Conservation (phyloP, 2,888 invertebrate species). For the Ctenicera cuprea region DNA sequence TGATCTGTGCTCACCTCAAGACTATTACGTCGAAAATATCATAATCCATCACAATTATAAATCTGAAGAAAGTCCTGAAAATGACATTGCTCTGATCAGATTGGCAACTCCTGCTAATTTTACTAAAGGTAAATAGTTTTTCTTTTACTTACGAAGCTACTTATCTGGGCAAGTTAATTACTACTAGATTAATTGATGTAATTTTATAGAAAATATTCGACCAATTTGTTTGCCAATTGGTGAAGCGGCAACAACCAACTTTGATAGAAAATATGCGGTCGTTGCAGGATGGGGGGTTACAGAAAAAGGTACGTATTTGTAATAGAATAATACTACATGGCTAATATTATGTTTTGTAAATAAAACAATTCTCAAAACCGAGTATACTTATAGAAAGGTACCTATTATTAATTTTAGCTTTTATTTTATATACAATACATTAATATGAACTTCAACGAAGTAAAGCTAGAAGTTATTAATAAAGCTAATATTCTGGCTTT, state of each 20-base stretch:
- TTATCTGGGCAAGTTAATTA: too few species aligned
- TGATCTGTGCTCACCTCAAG: slow-evolving; percentile 72
- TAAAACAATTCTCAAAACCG: too few species aligned
- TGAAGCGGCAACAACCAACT: slow-evolving; percentile 64
- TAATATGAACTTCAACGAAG: too few species aligned
- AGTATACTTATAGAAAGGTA: too few species aligned
- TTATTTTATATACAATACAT: too few species aligned
- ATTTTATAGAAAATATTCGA: slow-evolving; percentile 64
- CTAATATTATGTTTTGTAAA: too few species aligned
- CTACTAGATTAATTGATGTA: too few species aligned
- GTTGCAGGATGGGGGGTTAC: slow-evolving; percentile 87
- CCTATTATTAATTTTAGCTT: too few species aligned
- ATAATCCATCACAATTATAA: slow-evolving; percentile 75
- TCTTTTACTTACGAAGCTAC: too few species aligned
- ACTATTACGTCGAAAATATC: slow-evolving; percentile 72
- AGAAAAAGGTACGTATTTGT: slow-evolving; percentile 75
- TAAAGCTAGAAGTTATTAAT: too few species aligned
- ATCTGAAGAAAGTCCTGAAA: slow-evolving; percentile 69
- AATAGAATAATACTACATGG: too few species aligned
- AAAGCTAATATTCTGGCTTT: slow-evolving; percentile 26
- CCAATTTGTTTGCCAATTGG: slow-evolving; percentile 73
- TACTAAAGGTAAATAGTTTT: slow-evolving; percentile 59
- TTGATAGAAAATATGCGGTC: slow-evolving; percentile 74
- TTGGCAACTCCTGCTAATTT: slow-evolving; percentile 70
- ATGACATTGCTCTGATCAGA: slow-evolving; percentile 77